Evolutionary conservation across 1,140 invertebrate species (phyloP), one percentile per base, ranked within the genome.

Genomic region (Procambarus clarkii): DNA sequence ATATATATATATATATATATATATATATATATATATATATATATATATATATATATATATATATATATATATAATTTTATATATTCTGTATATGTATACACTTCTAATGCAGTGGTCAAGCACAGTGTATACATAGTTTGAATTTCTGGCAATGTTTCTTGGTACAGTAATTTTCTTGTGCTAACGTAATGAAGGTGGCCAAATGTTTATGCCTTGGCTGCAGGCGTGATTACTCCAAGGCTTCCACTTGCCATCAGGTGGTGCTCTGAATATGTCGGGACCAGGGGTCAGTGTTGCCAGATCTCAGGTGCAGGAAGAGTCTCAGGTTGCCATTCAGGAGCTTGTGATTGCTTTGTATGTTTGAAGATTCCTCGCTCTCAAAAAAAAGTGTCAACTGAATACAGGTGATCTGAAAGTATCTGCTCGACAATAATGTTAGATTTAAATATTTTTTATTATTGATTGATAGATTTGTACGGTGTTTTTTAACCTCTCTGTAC

Each of bases 241-340:
- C 69, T 74, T 74, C 69, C 24, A 34, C 69, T 34, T 74, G 24
- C 21, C 69, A 74, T 74, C 24, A 74, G 69, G 24, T 74, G 69
- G 69, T 74, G 69, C 69, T 74, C 24, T 1, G 15, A 34, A 21
- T 34, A 34, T 74, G 8, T 4, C n/a, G 69, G 24, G 34, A n/a
- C 21, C 5, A n/a, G 11, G 50, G 11, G 24, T 74, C 24, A 74
- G 69, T 11, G n/a, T 74, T 74, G n/a, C 24, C 69, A 74, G 69
- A 74, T 74, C 69, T 74, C 69, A 74, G 69, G 69, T 74, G 69
- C 69, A 74, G 24, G 69, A n/a, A 4, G n/a, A 34, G 69, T 74
- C 69, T 74, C 69, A 74, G 69, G 69, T 74, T 74, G 69, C 69
- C 69, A 74, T 74, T 74, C 69, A 74, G 69, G 69, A n/a, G 69